Base-by-base conservation (phyloP, 2,888 invertebrate genomes). In the Drosophila formosana region DNA sequence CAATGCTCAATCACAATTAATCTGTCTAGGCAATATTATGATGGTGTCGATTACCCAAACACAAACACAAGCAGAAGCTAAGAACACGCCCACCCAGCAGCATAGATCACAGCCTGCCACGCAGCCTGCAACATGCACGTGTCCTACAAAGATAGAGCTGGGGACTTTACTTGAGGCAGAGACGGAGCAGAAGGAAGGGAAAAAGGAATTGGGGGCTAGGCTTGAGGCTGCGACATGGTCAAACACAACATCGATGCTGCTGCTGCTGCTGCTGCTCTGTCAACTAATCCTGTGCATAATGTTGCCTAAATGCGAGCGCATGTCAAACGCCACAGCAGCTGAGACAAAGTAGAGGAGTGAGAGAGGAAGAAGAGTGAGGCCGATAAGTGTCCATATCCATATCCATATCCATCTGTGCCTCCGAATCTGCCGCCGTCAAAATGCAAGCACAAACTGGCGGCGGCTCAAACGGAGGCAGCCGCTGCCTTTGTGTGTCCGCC, bases 351-450 rank as follows among this genome's bases (percentile, higher is more conserved):
- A 2, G 30, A 6, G 30, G 13, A 51, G 30, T 18, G 26, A 13
- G 45, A 11, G 13, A n/a, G 28, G 26, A 30, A 26, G 8, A 4
- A n/a, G 34, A 34, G 52, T 32, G 37, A 60, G 56, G 32, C 62
- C 39, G 68, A 67, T 78, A 75, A 75, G 78, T 68, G 74, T 60
- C 69, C 62, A 63, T 63, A 63, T 63, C 61, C 61, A 61, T 61
- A 51, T 45, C 52, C 52, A 62, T 65, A 60, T 60, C 66, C 78
- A 78, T 77, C 75, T 67, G 67, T 66, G 62, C 64, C 67, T 86
- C 80, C 82, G 70, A 76, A 86, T 86, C 89, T 88, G 80, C 89
- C 86, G 89, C 73, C 89, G 76, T 87, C 88, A 89, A 89, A 86
- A 89, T 78, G 88, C 87, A 71, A 73, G 64, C 63, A 51, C 61